phyloP scores from a whole-genome alignment of 2,888 invertebrate genomes.

The Drosophila testacea region DNA sequence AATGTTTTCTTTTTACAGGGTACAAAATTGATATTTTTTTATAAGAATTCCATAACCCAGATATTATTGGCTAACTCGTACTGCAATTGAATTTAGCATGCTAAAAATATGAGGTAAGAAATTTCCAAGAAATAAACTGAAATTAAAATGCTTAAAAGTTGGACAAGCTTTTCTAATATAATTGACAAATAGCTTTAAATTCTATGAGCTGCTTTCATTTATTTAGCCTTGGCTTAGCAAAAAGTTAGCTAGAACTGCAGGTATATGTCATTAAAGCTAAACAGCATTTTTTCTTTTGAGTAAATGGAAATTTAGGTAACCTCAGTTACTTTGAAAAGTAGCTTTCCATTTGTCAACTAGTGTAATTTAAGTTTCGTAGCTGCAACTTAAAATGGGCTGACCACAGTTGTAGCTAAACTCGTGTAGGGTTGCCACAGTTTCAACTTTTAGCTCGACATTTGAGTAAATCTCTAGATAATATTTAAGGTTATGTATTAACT shows the following conservation, averaged over 20 bases:
- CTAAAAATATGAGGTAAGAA: neutral
- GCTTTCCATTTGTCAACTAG: constrained; percentile 1
- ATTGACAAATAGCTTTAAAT: neutral
- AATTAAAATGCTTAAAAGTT: too few species aligned
- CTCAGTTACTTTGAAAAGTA: constrained; percentile 1
- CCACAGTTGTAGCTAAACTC: neutral
- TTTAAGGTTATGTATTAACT: neutral
- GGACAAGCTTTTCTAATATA: neutral
- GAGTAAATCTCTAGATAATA: constrained; percentile 1
- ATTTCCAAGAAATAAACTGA: neutral
- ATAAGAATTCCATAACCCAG: neutral
- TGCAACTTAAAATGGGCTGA: neutral
- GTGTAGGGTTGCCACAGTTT: constrained; percentile 4
- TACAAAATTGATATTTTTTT: neutral
- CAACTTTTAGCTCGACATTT: neutral
- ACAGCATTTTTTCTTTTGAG: neutral
- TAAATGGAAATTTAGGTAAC: neutral
- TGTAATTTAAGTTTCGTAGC: constrained; percentile 3
- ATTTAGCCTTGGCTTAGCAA: neutral
- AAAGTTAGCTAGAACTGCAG: neutral
- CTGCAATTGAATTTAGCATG: neutral
- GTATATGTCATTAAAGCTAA: neutral
- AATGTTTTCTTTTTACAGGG: neutral
- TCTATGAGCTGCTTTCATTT: neutral
- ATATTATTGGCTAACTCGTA: neutral